Base-by-base conservation (phyloP, 2,888 invertebrate species). In the Micoletzkya japonica region DNA sequence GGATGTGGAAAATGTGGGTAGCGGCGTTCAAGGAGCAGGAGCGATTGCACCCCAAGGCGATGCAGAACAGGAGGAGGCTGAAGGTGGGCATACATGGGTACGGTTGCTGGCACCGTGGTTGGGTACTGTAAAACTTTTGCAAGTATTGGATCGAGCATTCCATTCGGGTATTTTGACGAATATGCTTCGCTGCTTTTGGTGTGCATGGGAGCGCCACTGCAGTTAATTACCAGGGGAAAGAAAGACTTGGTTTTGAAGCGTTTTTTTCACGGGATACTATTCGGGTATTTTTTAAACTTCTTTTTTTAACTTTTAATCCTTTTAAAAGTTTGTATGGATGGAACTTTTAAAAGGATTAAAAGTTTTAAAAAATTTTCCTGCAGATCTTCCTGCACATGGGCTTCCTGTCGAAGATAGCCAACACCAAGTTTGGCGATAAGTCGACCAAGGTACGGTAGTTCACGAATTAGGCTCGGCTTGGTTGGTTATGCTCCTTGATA, bases 311-410 rank as follows among this genome's bases (percentile, higher is more conserved):
- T n/a, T n/a, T n/a, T n/a, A n/a, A n/a, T n/a, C n/a, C n/a, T n/a
- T n/a, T n/a, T n/a, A n/a, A n/a, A n/a, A n/a, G n/a, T n/a, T n/a
- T n/a, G n/a, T n/a, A n/a, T n/a, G n/a, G n/a, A n/a, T n/a, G n/a
- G n/a, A n/a, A n/a, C n/a, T n/a, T n/a, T n/a, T n/a, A n/a, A n/a
- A n/a, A n/a, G n/a, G n/a, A n/a, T n/a, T n/a, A n/a, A n/a, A n/a
- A n/a, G n/a, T n/a, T n/a, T n/a, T n/a, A n/a, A n/a, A 56, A 56
- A 7, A 28, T 56, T 32, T 64, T 39, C 37, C 36, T 75, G 30
- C 70, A 87, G 87, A 83, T 87, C 64, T 72, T 87, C 37, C 79
- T 87, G 30, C 87, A 87, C 77, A 77, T 87, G 30, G 87, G 87
- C 7, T 79, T 87, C 52, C 78, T 87, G 30, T 86, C 86, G n/a